Percentiles rank a stretch among this genome's conserved stretches.
Evolutionary conservation across 1,140 invertebrate species (phyloP).

Genomic region (Antheraea mylitta): DNA sequence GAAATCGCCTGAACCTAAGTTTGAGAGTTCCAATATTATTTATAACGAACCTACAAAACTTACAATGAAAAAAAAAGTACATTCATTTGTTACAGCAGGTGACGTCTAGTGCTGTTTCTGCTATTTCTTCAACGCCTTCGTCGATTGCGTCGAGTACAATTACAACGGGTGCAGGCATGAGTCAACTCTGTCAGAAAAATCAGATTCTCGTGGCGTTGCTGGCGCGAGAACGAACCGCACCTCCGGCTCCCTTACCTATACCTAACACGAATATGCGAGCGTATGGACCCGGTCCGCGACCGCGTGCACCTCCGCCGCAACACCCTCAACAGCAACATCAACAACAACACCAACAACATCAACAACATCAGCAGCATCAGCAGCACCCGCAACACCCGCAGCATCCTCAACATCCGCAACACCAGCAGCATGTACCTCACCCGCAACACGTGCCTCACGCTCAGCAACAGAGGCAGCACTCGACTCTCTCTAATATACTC

Average conservation of each 20-base stretch:
- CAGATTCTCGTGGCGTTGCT: constrained; percentile 91
- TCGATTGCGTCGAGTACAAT: constrained; percentile 44
- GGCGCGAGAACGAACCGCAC: constrained; percentile 87
- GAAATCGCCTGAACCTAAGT: no score
- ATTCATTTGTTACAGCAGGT: constrained; percentile 39
- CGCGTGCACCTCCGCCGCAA: constrained; percentile 26
- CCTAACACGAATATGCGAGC: constrained; percentile 58
- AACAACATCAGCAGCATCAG: constrained; percentile 35
- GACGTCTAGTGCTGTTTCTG: constrained; percentile 52
- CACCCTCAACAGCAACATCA: constrained; percentile 25
- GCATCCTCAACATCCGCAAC: constrained; percentile 23
- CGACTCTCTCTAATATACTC: constrained; percentile 61
- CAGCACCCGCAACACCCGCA: constrained; percentile 24
- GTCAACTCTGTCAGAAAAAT: constrained; percentile 89
- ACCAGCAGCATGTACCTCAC: constrained; percentile 30
- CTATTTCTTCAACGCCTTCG: constrained; percentile 40
- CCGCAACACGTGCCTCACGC: constrained; percentile 21
- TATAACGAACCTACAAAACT: no score
- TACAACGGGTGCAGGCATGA: constrained; percentile 77
- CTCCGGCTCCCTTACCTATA: constrained; percentile 76
- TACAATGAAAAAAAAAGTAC: background rate
- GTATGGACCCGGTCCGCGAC: constrained; percentile 43
- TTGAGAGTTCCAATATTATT: no score
- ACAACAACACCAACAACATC: constrained; percentile 19
- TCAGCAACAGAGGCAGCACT: constrained; percentile 30